Evolutionary conservation across 2,797 vertebrate genomes (phyloP).

Genomic region (Lagorchestes hirsutus): DNA sequence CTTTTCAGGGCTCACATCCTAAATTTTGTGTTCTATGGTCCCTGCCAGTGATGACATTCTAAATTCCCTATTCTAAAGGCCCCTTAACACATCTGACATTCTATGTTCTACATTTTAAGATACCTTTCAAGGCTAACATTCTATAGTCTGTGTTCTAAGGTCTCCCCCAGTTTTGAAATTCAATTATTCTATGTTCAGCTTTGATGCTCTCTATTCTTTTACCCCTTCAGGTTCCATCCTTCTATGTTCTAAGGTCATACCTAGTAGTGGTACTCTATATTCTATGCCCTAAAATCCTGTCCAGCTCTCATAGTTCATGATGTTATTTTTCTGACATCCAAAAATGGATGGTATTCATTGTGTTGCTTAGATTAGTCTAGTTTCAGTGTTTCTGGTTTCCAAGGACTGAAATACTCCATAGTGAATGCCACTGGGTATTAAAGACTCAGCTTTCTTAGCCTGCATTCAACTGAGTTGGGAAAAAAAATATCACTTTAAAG

Average conservation of each 20-base stretch:
- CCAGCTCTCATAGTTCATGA: neutral
- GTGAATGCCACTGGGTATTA: constrained; percentile 43
- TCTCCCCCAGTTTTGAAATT: neutral
- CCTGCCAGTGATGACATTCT: neutral
- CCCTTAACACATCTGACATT: neutral
- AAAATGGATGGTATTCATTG: neutral
- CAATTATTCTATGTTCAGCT: neutral
- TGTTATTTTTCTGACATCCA: neutral
- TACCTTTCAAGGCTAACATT: neutral
- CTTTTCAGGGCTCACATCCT: neutral
- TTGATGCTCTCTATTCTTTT: neutral
- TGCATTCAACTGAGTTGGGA: constrained; percentile 5
- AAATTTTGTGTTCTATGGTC: neutral
- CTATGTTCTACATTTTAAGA: neutral
- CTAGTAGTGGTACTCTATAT: neutral
- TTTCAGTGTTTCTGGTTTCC: neutral
- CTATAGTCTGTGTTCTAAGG: neutral
- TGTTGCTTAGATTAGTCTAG: neutral
- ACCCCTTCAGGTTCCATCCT: no score
- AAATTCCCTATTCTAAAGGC: neutral
- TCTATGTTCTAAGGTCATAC: neutral
- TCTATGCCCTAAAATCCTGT: neutral
- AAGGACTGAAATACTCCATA: constrained; percentile 44
- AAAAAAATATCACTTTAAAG: constrained; percentile 60
- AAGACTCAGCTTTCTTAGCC: constrained; percentile 64